Evolutionary conservation across 2,113 vertebrate species (phyloP).

Genomic region (Alaudala cheleensis): DNA sequence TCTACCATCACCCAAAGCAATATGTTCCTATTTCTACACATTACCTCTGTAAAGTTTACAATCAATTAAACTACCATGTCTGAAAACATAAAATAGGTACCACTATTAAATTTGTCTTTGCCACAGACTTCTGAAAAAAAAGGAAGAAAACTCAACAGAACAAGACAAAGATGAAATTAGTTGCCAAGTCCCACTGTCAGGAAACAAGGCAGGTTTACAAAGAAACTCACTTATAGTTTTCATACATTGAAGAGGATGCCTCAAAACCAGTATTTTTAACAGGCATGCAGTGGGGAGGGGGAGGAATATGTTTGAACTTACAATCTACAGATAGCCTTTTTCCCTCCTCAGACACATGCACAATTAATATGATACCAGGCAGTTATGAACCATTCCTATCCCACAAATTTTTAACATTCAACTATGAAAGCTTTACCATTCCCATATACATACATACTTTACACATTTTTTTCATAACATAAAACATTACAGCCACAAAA

Average conservation of each 20-base stretch:
- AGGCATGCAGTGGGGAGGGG: rapidly evolving
- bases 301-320: background rate
- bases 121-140: background rate
- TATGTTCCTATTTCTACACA: background rate
- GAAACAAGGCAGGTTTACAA: background rate
- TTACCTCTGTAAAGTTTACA: background rate
- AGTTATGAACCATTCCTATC: background rate
- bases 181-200: background rate
- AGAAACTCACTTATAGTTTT: background rate
- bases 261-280: background rate
- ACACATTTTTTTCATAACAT: background rate
- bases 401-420: background rate
- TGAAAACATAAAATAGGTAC: background rate
- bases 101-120: background rate
- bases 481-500: background rate
- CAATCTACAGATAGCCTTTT: background rate
- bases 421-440: background rate
- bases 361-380: background rate
- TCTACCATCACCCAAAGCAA: background rate
- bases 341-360: background rate
- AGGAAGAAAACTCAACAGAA: rapidly evolving
- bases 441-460: background rate
- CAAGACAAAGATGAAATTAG: background rate
- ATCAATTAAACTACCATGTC: background rate
- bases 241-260: background rate